Percentiles rank a stretch among this genome's conserved stretches.
phyloP scores from a whole-genome alignment of 2,797 vertebrate species.

The Lycodopsis pacificus region DNA sequence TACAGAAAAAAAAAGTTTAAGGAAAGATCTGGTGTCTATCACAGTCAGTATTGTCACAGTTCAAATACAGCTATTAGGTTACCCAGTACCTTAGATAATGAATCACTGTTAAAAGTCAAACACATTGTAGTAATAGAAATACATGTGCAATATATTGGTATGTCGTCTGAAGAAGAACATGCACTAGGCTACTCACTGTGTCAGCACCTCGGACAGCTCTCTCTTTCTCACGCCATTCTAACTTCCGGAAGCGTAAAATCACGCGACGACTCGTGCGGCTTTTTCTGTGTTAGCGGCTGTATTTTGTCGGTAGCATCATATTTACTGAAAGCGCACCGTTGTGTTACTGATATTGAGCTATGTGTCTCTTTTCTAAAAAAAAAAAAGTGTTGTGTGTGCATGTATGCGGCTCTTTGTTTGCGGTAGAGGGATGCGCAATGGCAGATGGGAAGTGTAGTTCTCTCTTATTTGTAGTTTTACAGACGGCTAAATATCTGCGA shows the following conservation, averaged over 20 bases:
- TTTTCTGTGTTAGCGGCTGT: not conserved
- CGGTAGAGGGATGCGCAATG: conserved; percentile 9
- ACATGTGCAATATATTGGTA: not conserved
- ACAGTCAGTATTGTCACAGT: not conserved
- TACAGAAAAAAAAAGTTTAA: not conserved
- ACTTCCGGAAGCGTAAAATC: conserved; percentile 68
- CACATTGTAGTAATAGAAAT: not conserved
- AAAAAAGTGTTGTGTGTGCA: not conserved
- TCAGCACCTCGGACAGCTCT: conserved; percentile 82
- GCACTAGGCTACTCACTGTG: conserved; percentile 42
- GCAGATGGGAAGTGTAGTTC: conserved; percentile 64
- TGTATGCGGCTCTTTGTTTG: conserved; percentile 29
- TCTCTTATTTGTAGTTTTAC: not conserved
- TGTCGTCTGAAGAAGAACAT: conserved; percentile 15
- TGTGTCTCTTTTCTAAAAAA: not conserved
- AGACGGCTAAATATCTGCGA: not conserved
- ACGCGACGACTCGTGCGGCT: conserved; percentile 43
- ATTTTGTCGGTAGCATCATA: not conserved
- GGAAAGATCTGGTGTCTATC: not conserved
- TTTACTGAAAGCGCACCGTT: not conserved
- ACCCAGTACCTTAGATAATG: not conserved
- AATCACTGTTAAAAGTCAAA: not conserved
- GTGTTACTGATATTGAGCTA: not conserved
- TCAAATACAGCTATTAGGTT: not conserved
- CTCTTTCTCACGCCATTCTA: conserved; percentile 48